phyloP scores from a whole-genome alignment of 1,140 invertebrate genomes.

The Tenebrio molitor region DNA sequence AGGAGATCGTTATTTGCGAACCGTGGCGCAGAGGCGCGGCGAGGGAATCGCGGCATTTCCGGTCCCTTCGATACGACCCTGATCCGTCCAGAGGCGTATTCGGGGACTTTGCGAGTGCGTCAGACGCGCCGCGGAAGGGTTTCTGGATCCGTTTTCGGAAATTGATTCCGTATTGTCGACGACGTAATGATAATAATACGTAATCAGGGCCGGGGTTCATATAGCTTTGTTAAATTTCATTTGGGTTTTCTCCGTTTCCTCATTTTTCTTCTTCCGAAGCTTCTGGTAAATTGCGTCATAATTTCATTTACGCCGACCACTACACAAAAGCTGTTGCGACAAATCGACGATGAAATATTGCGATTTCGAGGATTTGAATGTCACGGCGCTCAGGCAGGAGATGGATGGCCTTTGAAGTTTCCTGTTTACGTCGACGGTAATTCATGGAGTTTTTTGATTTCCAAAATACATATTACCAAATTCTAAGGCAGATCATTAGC shows the following conservation, averaged over 20 bases:
- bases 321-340: neutral
- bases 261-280: constrained; percentile 13
- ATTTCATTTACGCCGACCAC: constrained; percentile 10
- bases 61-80: constrained; percentile 45
- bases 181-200: constrained; percentile 30
- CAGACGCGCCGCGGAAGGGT: neutral
- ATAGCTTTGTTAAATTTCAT: constrained; percentile 35
- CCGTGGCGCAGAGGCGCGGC: constrained; percentile 10
- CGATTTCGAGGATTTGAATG: constrained; percentile 5
- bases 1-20: constrained; percentile 51
- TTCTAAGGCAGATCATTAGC: too few relatives aligned
- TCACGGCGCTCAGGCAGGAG: too few relatives aligned
- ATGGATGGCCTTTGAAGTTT: too few relatives aligned
- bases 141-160: constrained; percentile 19
- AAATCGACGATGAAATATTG: neutral
- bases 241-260: constrained; percentile 9
- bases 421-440: too few relatives aligned
- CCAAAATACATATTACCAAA: too few relatives aligned
- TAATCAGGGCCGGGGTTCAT: constrained; percentile 23
- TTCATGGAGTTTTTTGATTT: too few relatives aligned
- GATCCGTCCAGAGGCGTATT: constrained; percentile 22
- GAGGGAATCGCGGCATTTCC: constrained; percentile 44
- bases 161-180: constrained; percentile 37
- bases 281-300: constrained; percentile 22
- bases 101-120: neutral